Evolutionary conservation across 64 coral and sea anemone genomes (phyloP).

Genomic region (Orbicella faveolata): DNA sequence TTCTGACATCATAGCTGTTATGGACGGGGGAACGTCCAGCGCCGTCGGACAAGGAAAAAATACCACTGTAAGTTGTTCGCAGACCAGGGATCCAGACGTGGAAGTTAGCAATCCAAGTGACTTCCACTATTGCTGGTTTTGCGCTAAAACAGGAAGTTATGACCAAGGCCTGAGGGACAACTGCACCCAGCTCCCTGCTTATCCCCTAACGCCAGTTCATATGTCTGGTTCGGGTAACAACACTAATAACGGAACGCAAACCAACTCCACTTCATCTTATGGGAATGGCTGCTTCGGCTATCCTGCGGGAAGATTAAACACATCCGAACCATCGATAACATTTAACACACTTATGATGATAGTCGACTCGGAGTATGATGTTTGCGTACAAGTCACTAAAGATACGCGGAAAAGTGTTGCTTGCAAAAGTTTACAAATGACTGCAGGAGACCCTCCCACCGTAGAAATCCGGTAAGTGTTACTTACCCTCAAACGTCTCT

Average conservation of each 20-base stretch:
- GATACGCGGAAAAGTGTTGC: conserved; percentile 32
- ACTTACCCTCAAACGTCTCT: not conserved
- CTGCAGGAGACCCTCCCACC: conserved; percentile 55
- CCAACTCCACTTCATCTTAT: not conserved
- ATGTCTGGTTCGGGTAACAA: not conserved
- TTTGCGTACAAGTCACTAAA: conserved; percentile 25
- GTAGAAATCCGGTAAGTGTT: conserved; percentile 52
- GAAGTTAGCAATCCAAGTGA: not conserved
- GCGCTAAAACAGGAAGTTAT: conserved; percentile 23
- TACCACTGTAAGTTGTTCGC: not conserved
- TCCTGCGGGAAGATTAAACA: conserved; percentile 1
- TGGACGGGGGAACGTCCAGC: conserved; percentile 33
- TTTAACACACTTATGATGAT: conserved; percentile 36
- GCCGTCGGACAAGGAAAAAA: conserved; percentile 47
- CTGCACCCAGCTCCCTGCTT: conserved; percentile 21
- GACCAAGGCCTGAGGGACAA: not conserved
- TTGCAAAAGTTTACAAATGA: conserved; percentile 2
- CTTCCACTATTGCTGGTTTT: conserved; percentile 47
- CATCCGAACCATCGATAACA: not conserved
- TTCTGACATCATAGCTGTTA: conserved; percentile 14
- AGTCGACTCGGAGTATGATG: conserved; percentile 19
- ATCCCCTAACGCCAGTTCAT: not conserved
- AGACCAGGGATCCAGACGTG: conserved; percentile 49
- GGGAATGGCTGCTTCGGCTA: conserved; percentile 23
- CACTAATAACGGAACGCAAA: not conserved